phyloP scores from a whole-genome alignment of 53 echinoderm and acorn worm genomes.

The Mesocentrotus franciscanus region DNA sequence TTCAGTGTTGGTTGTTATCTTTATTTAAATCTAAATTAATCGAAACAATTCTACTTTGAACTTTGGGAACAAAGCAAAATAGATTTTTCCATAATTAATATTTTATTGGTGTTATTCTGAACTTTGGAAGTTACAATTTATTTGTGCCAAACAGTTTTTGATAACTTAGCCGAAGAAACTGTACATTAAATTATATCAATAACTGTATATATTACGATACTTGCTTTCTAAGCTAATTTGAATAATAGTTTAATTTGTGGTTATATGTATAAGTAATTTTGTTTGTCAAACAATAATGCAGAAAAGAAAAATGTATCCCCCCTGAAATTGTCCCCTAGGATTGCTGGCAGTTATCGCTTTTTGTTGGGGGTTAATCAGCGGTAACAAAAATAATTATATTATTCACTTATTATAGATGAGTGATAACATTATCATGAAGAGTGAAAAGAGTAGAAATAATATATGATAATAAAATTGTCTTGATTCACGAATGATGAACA shows the following conservation, averaged over 20 bases:
- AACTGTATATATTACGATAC: no score
- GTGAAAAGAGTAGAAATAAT: background rate
- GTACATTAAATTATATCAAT: no score
- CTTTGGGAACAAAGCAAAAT: background rate
- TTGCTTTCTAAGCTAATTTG: no score
- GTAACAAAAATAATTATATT: background rate
- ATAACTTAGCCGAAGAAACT: no score
- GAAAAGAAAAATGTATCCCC: background rate
- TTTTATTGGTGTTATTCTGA: background rate
- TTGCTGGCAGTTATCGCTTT: background rate
- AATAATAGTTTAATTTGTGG: background rate
- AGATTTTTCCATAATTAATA: background rate
- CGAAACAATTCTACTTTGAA: background rate
- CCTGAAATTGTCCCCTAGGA: background rate
- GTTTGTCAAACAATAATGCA: background rate
- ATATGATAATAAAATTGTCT: constrained; percentile 20
- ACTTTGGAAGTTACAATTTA: no score
- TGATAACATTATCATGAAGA: background rate
- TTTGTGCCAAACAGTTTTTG: no score
- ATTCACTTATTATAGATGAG: background rate
- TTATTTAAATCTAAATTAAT: background rate
- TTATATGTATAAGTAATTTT: background rate
- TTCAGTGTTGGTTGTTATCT: background rate
- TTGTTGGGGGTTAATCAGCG: background rate
- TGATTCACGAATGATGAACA: background rate